Evolutionary conservation across 2,113 vertebrate species (phyloP).

Genomic region (Hystrix brachyura): DNA sequence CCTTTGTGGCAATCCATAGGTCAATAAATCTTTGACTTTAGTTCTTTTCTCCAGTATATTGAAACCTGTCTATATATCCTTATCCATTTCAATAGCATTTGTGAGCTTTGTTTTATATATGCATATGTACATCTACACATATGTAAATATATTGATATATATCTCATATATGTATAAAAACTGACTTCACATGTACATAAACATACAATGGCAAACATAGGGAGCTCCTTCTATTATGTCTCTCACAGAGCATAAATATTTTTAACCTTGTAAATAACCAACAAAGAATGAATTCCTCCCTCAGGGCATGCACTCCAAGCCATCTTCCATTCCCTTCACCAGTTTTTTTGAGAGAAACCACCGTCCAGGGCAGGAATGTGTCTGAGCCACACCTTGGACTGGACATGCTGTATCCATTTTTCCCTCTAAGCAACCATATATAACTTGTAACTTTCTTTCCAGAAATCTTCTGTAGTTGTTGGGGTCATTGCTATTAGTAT

Average conservation of each 20-base stretch:
- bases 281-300: not conserved
- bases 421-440: not conserved
- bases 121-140: not conserved
- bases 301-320: not conserved
- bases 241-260: not conserved
- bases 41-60: not conserved
- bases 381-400: not conserved
- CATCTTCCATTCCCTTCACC: not conserved
- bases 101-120: not conserved
- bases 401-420: not conserved
- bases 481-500: not conserved
- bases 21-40: not conserved
- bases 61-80: not conserved
- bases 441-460: not conserved
- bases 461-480: not conserved
- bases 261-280: not conserved
- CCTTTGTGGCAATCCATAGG: not conserved
- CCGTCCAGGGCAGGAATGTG: not conserved
- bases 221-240: not conserved
- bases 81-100: not conserved
- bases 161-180: not conserved
- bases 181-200: slow-evolving; percentile 22
- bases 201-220: not conserved
- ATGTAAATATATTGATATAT: not conserved
- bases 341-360: not conserved